Base-by-base conservation (phyloP, 2,113 vertebrate genomes). In the Oenanthe oenanthe region DNA sequence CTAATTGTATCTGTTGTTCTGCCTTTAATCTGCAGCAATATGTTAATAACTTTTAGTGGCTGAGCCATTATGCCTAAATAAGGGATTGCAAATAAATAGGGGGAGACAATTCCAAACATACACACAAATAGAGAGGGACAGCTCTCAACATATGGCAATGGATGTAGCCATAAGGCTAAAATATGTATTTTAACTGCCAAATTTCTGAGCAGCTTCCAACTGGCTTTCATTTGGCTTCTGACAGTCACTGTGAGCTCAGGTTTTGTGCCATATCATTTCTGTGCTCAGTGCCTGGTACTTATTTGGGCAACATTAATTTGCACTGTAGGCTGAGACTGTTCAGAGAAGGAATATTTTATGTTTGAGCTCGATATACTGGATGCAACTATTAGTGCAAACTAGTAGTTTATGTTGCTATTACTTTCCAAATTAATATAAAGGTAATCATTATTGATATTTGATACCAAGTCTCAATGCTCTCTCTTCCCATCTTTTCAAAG, bases 81-180 rank as follows among this genome's bases (percentile, higher is more conserved):
- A 85, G 75, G 74, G 50, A 85, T 60, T 90, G 81, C 87, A 96
- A 93, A 83, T 94, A 94, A 97, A 96, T 93, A 93, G 72, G 47
- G 79, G 56, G 58, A 72, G 95, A 96, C 95, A 94, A 91, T 76
- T 96, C 82, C 88, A 91, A 92, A 72, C 71, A 54, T n/a, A 66
- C 77, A 89, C 88, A 92, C 63, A 96, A 96, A 97, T 90, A 95
- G 85, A 83, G 94, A 93, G 78, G 92, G 96, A 96, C 96, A 96
- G 78, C 92, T 96, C 89, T 88, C 85, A 96, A 70, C 93, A 97
- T 96, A 97, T 93, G 94, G 94, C 88, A 96, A 24, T 36, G 67
- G 93, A 88, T 89, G 56, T 67, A 93, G 93, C 86, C 95, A 95
- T 95, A 92, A 94, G 89, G 56, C 56, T 92, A n/a, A 90, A 96